These are phyloP conservation scores for Rynchops niger DNA, from an alignment of 2,113 vertebrate genomes.

Conservation along the genomic window DNA sequence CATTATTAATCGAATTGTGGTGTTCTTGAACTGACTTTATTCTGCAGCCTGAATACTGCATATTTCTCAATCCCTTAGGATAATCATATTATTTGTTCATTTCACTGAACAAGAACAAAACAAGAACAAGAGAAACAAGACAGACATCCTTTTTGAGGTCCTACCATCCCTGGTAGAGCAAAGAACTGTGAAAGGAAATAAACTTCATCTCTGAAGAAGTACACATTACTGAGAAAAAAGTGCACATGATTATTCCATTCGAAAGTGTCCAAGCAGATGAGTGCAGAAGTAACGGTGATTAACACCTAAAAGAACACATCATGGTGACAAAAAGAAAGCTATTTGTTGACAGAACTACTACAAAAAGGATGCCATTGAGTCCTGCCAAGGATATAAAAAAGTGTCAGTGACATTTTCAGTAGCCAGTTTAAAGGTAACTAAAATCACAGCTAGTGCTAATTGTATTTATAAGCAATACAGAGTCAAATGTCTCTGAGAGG, in stretches of 20 bases:
- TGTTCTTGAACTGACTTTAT: conserved; percentile 10
- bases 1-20: neutral
- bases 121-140: neutral
- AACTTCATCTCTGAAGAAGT: neutral
- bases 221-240: neutral
- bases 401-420: neutral
- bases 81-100: neutral
- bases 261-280: neutral
- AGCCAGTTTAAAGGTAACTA: neutral
- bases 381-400: neutral
- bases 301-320: neutral
- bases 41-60: neutral
- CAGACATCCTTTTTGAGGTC: neutral
- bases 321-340: neutral
- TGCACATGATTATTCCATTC: neutral
- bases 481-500: neutral
- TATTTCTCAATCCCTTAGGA: neutral
- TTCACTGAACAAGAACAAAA: conserved; percentile 10
- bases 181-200: neutral
- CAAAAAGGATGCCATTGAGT: neutral
- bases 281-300: neutral
- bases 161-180: neutral
- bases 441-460: neutral
- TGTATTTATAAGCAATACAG: neutral
- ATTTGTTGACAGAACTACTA: neutral